Base-by-base conservation (phyloP, 2,888 invertebrate species). In the Agrypnus murinus region DNA sequence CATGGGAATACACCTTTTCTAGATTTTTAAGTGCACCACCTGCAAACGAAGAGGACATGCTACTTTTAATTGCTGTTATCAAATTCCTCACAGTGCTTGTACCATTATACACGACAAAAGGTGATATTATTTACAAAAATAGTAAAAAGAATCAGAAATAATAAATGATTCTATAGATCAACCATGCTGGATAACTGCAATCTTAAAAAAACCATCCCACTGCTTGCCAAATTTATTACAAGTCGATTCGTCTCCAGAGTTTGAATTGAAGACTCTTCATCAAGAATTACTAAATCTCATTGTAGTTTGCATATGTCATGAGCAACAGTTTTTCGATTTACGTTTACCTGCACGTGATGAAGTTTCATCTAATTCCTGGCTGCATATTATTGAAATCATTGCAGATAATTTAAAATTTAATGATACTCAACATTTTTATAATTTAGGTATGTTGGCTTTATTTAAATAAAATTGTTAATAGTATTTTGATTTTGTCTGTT, bases 1-100 rank as follows among this genome's bases (percentile, higher is more conserved):
- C 90, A 8, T 93, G 92, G 93, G 87, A 89, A 77, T 86, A 87
- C 76, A 87, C 88, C 0, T 88, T 91, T 75, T 85, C 86, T 32
- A 86, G 91, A 43, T 93, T 91, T 82, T 83, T 93, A 45, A 84
- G 87, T 67, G 88, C 90, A 1, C 88, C 91, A 50, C 93, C 93
- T 0, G 89, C 91, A 0, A 91, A 89, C 55, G 85, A 88, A 55
- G 89, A 91, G 40, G 93, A 93, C 80, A 87, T 88, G 15, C 83
- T 88, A 14, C 82, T 93, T 31, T 87, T 93, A 55, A 85, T 87
- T 2, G 82, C 87, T 32, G 84, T 90, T 57, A 76, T 83, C n/a
- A 76, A 80, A 46, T 81, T 84, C 72, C 71, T 85, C 34, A 67
- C 68, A 5, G 8, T 75, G 9, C 71, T 85, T 32, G 75, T 82